Percentiles rank a stretch among this genome's conserved stretches.
Evolutionary conservation across 2,888 invertebrate genomes (phyloP).

Genomic region (Lepidocyrtoides sp.): DNA sequence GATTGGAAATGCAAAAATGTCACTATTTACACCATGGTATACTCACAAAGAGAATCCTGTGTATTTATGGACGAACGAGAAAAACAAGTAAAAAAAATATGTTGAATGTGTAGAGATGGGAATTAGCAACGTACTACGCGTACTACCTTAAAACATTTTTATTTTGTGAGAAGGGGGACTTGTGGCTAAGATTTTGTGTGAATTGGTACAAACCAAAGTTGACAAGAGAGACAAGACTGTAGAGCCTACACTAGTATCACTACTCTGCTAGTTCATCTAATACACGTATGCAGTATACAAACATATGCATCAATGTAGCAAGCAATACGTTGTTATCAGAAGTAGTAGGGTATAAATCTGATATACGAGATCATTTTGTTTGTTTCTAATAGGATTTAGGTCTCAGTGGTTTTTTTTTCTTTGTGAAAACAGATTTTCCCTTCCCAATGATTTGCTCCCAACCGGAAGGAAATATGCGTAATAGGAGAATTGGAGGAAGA

Average conservation of each 20-base stretch:
- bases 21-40: constrained; percentile 11
- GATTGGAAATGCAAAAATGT: constrained; percentile 61
- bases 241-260: background rate
- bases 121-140: constrained; percentile 52
- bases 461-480: constrained; percentile 58
- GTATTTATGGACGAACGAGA: background rate
- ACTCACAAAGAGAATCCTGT: background rate
- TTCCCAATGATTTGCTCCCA: constrained; percentile 30
- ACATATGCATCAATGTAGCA: background rate
- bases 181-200: constrained; percentile 52
- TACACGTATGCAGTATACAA: no score
- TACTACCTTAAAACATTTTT: background rate
- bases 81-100: background rate
- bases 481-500: constrained; percentile 25
- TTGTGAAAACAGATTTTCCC: constrained; percentile 21
- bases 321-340: background rate
- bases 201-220: constrained; percentile 69
- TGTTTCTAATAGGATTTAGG: constrained; percentile 72
- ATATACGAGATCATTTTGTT: constrained; percentile 56
- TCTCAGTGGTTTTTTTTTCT: constrained; percentile 35
- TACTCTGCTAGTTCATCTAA: no score
- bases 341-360: background rate
- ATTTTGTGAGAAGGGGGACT: constrained; percentile 24
- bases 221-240: constrained; percentile 49
- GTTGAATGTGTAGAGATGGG: constrained; percentile 50